Evolutionary conservation across 53 echinoderm and acorn worm genomes (phyloP), one percentile per base, ranked within the genome.

Genomic region (Echinometra lucunter): DNA sequence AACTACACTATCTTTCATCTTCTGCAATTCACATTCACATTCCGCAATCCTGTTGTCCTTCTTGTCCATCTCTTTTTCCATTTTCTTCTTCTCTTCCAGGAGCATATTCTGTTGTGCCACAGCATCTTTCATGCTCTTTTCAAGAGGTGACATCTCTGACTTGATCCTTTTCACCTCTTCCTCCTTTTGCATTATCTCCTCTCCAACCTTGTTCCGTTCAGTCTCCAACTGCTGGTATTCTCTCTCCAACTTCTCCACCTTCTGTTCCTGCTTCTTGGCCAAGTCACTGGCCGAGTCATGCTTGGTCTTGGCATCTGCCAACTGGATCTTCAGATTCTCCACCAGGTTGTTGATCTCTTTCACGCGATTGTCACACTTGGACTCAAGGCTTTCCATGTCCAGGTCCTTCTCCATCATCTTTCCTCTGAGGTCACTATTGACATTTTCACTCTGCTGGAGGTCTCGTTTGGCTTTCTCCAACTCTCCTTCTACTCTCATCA

Each of bases 241-340:
- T 30, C 81, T 95, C 30, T 90, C 93, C 92, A 98, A 88, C 94
- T 96, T 94, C 69, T 96, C 96, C 3, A 93, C 89, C 87, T 97
- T 95, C 28, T 95, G 93, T 60, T 97, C 98, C 44, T 91, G 94
- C 88, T 98, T 98, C 94, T 94, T 94, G 47, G 83, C 91, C 66
- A 96, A 45, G 81, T 97, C 97, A 37, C 35, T 56, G 80, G 97
- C 97, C 13, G 95, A 72, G 19, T 89, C 63, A 27, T 96, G 95
- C 45, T 98, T 98, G 66, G 88, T 88, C 90, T 96, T 93, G n/a
- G 94, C 38, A 37, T 97, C 96, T 57, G 96, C 93, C 42, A 96
- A 66, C 94, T 97, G 97, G 35, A 97, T 93, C 94, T 97, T 98
- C 78, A 98, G 37, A 66, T 98, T 98, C 66, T 97, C 97, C 16